Evolutionary conservation across 2,797 vertebrate species (phyloP), one percentile per base, ranked within the genome.

Genomic region (Cyclura pinguis): DNA sequence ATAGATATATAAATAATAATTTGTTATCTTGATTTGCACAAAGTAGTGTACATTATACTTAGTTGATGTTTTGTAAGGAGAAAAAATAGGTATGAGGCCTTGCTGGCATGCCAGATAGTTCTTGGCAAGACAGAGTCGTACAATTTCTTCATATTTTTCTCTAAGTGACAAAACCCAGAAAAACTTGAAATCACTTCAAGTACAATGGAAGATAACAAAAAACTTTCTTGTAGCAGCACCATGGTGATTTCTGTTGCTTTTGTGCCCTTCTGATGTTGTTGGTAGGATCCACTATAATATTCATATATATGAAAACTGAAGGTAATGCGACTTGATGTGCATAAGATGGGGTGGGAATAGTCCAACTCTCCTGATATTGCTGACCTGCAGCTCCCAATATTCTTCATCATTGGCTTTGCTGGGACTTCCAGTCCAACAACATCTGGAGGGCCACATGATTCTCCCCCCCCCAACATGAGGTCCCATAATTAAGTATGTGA

Each of bases 141-240:
- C 64, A 86, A 72, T 80, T 84, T 84, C 72, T 88, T 92, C 38
- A 29, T 91, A 18, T 52, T 88, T 38, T 90, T 42, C 80, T 91
- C 59, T 32, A 35, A 80, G 47, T 82, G 24, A 88, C 76, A 93
- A 35, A n/a, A 90, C 47, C 80, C 90, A 57, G 57, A 35, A 57
- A 50, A 74, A 67, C 13, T 92, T 6, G 4, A 1, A 64, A 87
- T 76, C 24, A 85, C 9, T 87, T 76, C 6, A 20, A 57, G 1
- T 88, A n/a, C 1, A 88, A 3, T 91, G 82, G 80, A 38, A 52
- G 14, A 83, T 18, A 62, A 47, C 80, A 47, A 6, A 76, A 77
- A 64, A 47, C 35, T 87, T 29, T 88, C 72, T 89, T 59, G 38
- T 67, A 67, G 50, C 62, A 93, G 90, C 20, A 32, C 38, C n/a